Base-by-base conservation (phyloP, 2,888 invertebrate genomes). In the Cephus nigrinus region DNA sequence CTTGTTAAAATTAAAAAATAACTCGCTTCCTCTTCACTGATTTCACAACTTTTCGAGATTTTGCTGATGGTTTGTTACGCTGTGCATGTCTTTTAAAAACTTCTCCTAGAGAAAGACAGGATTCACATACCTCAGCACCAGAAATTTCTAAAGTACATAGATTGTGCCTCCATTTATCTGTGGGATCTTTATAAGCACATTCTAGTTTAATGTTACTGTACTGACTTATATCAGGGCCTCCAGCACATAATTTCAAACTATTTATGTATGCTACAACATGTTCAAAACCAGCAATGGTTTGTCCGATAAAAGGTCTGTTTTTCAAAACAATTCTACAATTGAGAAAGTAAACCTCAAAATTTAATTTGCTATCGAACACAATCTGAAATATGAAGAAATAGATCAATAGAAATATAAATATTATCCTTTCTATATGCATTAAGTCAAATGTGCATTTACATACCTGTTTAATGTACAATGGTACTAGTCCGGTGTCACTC, bases 131-230 rank as follows among this genome's bases (percentile, higher is more conserved):
- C 12, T 83, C 79, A 23, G 78, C 82, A 30, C 72, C 75, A 36
- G 68, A 80, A 23, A 85, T 81, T 79, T 84, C 84, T 11, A 86
- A 79, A 30, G 79, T 82, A 74, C 86, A 86, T 36, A 86, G 80
- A 84, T 86, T 86, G 76, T 86, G 86, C 33, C 86, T 75, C 85
- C 85, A 86, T 75, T 82, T 83, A 72, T 82, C 80, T 12, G 80
- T 82, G 0, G 82, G 80, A 79, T 86, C 85, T 75, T 81, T 86
- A 73, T 86, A 86, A 73, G 86, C 86, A 75, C 86, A 86, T 75
- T 86, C 86, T 23, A 81, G 81, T 78, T 81, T 84, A 9, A 84
- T 78, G 40, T 82, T 82, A 69, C 79, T 80, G 69, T 83, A 85
- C 73, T 79, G 75, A 33, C 77, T 81, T n/a, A 85, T 71, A 9